Evolutionary conservation across 1,140 invertebrate genomes (phyloP), one percentile per base, ranked within the genome.

Genomic region (Pinna nobilis): DNA sequence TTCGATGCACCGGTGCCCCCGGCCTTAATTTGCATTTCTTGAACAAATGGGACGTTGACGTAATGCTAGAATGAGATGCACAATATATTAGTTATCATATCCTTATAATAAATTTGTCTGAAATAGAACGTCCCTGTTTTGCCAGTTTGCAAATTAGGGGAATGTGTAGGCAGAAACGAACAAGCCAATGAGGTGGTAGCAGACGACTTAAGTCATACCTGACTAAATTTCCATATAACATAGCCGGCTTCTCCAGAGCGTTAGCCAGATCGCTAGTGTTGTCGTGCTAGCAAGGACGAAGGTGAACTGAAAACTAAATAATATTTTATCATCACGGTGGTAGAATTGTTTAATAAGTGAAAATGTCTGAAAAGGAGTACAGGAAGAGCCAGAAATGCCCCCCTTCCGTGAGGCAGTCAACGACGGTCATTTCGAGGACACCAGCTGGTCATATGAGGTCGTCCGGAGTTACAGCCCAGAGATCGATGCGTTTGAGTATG

Each of bases 121-220:
- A 33, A 33, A 57, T 57, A 57, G 53, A 33, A 70, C 39, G 51
- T 70, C 61, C 69, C 60, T 70, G 70, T 57, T 72, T 55, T 72
- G 44, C 70, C 47, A 57, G 70, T 65, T 65, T 72, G 70, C 61
- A 65, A 72, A 72, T 72, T 7, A 65, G 61, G 59, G 25, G 37
- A 61, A 55, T 44, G 35, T 23, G 61, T 51, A 65, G 57, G 68
- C 15, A n/a, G 61, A 11, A 53, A 65, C 44, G 20, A 57, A 66
- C 51, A 65, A 64, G 44, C 70, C 70, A 72, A 72, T 72, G 61
- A 72, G 53, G 20, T 65, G n/a, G 18, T 57, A 72, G 70, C 70
- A 72, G 70, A 72, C 70, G 70, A 72, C 60, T 49, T 57, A 49
- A 25, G 63, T 50, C 63, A 65, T 30, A 49, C 60, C 50, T 66